Base-by-base conservation (phyloP, 2,888 invertebrate genomes). In the Athalia cordata region DNA sequence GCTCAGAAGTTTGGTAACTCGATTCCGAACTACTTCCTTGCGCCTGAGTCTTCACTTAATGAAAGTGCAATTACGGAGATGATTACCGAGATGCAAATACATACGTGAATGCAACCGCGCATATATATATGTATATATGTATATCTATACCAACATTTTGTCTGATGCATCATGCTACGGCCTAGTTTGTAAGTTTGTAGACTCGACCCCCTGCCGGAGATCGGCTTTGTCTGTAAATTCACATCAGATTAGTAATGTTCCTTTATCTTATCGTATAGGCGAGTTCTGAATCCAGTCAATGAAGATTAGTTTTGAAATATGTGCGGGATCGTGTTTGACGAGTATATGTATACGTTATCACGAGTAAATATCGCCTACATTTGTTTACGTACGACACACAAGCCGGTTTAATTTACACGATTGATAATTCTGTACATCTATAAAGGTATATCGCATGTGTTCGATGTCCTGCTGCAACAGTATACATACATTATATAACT, bases 31-130 rank as follows among this genome's bases (percentile, higher is more conserved):
- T 75, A 61, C 50, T 64, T 29, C 50, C 75, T 62, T 62, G 43
- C 29, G 7, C 64, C 29, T 64, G 47, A 75, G 62, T 62, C 75
- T 62, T 61, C 62, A 62, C 61, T 62, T 75, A 64, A 64, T 75
- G 75, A 75, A 75, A 75, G 61, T 75, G 75, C 75, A 75, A 75
- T 75, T 75, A 75, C 50, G 62, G 75, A 75, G 75, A 75, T 62
- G 61, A 75, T 75, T 64, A 75, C 75, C 50, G 15, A 45, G 55
- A 75, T 59, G 70, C 70, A 57, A 72, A 72, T 72, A 45, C 47
- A 29, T 64, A 43, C 9, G 11, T 64, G 64, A 64, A 64, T 43
- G 5, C 64, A 43, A 8, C 29, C n/a, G n/a, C 47, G n/a, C 59
- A n/a, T 50, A 49, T 68, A 72, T n/a, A 29, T 29, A 0, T 55